Base-by-base conservation (phyloP, 2,797 vertebrate species). In the Scomberomorus guttatus region DNA sequence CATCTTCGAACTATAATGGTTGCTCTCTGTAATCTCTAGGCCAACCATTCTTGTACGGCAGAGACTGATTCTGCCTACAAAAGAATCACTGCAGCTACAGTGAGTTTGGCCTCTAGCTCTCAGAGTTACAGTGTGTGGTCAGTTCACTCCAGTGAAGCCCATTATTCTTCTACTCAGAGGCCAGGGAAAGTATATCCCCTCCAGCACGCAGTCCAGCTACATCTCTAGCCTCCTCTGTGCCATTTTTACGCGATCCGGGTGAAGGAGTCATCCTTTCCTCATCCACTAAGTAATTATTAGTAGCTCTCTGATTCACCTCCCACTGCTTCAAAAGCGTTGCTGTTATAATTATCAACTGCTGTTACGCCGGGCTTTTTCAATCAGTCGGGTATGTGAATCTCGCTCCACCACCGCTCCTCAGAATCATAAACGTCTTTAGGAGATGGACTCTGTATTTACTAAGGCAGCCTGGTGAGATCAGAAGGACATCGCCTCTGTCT, bases 71-170 rank as follows among this genome's bases (percentile, higher is more conserved):
- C 80, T 83, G 84, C 86, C 89, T 80, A 77, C 84, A 86, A 74
- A 87, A 78, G 74, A 86, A 93, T 87, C 83, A 70, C 87, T 88
- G 86, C 84, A 79, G 90, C 89, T 80, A 80, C 88, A 89, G 82
- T 77, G 81, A 91, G 79, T 90, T 91, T 90, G 84, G 87, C 91
- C 90, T 89, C 86, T 22, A 82, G 92, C 90, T 89, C 63, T 89
- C 79, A 59, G 78, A 85, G 81, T 83, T 91, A 70, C 84, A 88
- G 77, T 87, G 85, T 89, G 91, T 90, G 90, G 90, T 90, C 91
- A 92, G 88, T 86, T 87, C 88, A 89, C 69, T 87, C 78, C 84
- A 80, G 75, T 82, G 81, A 89, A 87, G 83, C 67, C 84, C 85
- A 84, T 93, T 91, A 87, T 85, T 93, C 87, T 91, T 83, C 68